These are phyloP conservation scores for Drosophila kanekoi DNA, from an alignment of 2,888 invertebrate genomes.

Conservation along the genomic window DNA sequence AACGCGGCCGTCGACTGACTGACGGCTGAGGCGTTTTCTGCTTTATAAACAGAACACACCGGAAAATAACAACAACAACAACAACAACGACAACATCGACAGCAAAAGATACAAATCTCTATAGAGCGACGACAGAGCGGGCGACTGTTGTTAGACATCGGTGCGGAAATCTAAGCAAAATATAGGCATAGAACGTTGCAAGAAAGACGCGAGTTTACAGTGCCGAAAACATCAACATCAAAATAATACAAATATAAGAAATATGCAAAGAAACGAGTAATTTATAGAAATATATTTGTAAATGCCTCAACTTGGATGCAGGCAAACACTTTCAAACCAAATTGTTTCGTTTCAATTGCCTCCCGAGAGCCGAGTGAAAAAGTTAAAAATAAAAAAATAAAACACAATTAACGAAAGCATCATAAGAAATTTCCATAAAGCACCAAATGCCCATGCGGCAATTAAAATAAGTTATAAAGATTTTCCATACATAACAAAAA, in stretches of 20 bases:
- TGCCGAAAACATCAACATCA: constrained; percentile 20
- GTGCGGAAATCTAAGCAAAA: constrained; percentile 20
- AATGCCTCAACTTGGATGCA: constrained; percentile 8
- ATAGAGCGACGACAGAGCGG: constrained; percentile 28
- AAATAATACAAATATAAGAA: constrained; percentile 28
- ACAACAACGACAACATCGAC: constrained; percentile 7
- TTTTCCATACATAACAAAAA: not conserved
- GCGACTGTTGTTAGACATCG: constrained; percentile 30
- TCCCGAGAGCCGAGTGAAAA: constrained; percentile 51
- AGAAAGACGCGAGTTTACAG: constrained; percentile 31
- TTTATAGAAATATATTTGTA: constrained; percentile 46
- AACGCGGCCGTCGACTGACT: constrained; percentile 65
- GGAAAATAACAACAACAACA: constrained; percentile 46
- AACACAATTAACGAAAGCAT: constrained; percentile 16
- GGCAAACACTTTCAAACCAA: constrained; percentile 41
- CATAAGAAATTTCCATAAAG: constrained; percentile 52
- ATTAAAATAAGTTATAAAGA: constrained; percentile 30
- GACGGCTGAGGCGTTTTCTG: constrained; percentile 43
- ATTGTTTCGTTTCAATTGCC: constrained; percentile 52
- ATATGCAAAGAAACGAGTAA: constrained; percentile 53
- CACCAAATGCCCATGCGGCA: constrained; percentile 48
- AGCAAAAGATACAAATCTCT: constrained; percentile 14
- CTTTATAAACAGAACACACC: constrained; percentile 42
- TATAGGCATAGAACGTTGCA: constrained; percentile 16
- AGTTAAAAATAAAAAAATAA: constrained; percentile 51